phyloP scores from a whole-genome alignment of 2,888 invertebrate species.

The Gerris lacustris region DNA sequence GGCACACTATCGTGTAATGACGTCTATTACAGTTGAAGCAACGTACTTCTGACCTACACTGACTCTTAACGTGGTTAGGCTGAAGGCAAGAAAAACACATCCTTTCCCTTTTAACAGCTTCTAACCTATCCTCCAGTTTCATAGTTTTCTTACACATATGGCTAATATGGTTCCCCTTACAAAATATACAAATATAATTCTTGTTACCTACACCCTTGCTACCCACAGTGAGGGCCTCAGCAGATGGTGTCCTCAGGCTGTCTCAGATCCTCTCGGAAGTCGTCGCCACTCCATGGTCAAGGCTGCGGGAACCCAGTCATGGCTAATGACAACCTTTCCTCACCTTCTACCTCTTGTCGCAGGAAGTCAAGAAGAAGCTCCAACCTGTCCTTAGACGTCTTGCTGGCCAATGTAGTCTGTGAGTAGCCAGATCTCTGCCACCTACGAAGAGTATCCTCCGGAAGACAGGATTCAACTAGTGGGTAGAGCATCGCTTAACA shows the following conservation, averaged over 20 bases:
- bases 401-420: neutral
- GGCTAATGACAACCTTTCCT: no score
- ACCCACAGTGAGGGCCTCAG: neutral
- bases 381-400: neutral
- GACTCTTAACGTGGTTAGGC: neutral
- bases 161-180: neutral
- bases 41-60: neutral
- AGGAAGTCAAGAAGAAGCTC: no score
- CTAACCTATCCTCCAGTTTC: slow-evolving; percentile 4
- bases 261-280: no score
- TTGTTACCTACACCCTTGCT: neutral
- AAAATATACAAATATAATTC: neutral
- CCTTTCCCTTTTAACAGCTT: neutral
- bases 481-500: neutral
- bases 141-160: neutral
- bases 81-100: slow-evolving; percentile 2
- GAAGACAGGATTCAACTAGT: neutral
- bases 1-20: slow-evolving; percentile 10
- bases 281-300: no score
- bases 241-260: neutral
- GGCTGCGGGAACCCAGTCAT: no score
- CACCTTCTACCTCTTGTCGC: no score
- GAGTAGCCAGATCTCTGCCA: neutral
- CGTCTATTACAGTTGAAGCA: slow-evolving; percentile 9
- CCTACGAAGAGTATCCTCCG: neutral